phyloP scores from a whole-genome alignment of 2,888 invertebrate species.

The Operophtera brumata region DNA sequence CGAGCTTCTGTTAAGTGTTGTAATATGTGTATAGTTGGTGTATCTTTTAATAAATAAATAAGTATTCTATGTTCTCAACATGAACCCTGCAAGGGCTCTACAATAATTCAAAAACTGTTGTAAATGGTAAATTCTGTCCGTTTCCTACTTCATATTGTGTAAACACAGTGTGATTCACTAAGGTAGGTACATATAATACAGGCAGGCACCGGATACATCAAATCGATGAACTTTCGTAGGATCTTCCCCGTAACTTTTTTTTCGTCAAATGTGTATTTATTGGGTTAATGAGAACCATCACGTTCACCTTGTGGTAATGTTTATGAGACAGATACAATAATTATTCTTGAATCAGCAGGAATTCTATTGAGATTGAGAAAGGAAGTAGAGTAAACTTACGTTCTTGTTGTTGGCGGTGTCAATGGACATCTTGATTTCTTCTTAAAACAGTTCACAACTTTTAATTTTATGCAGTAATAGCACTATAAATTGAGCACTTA shows the following conservation, averaged over 20 bases:
- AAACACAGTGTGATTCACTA: neutral
- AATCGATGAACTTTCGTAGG: conserved; percentile 10
- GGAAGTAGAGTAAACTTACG: conserved; percentile 61
- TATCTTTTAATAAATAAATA: too few relatives aligned
- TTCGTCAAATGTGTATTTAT: neutral
- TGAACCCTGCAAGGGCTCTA: too few relatives aligned
- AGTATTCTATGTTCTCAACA: too few relatives aligned
- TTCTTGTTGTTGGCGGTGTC: conserved; percentile 79
- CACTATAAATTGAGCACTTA: neutral
- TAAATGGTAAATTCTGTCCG: too few relatives aligned
- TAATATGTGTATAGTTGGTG: too few relatives aligned
- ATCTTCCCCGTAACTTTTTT: neutral
- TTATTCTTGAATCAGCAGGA: neutral
- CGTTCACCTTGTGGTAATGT: neutral
- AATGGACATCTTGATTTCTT: conserved; percentile 73
- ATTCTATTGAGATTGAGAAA: neutral
- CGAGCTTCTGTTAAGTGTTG: too few relatives aligned
- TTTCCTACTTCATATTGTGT: neutral
- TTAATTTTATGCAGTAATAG: conserved; percentile 14
- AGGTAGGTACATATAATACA: too few relatives aligned
- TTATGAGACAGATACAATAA: neutral
- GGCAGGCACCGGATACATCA: neutral
- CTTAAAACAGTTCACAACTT: conserved; percentile 21
- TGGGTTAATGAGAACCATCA: neutral
- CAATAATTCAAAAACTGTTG: too few relatives aligned